Percentiles rank a stretch among this genome's conserved stretches.
phyloP scores from a whole-genome alignment of 2,888 invertebrate species.

The Drosophila atripex region DNA sequence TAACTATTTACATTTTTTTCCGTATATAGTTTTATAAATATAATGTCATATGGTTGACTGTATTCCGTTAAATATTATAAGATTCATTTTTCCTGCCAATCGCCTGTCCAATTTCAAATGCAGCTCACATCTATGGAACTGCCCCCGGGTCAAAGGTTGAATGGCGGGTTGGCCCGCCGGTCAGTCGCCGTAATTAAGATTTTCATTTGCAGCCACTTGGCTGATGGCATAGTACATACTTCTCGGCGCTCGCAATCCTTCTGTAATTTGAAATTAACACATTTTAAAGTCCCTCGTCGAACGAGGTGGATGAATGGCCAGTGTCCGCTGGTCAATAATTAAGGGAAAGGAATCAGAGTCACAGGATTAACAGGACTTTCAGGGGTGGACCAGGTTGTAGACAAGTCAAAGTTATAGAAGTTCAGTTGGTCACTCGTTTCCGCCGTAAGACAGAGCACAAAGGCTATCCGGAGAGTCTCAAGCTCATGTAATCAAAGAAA shows the following conservation, averaged over 20 bases:
- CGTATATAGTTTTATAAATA: background rate
- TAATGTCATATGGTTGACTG: background rate
- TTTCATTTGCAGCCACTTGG: slow-evolving; percentile 41
- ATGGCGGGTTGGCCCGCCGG: slow-evolving; percentile 28
- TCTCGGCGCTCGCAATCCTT: slow-evolving; percentile 46
- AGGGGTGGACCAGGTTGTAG: slow-evolving; percentile 28
- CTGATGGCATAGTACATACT: slow-evolving; percentile 13
- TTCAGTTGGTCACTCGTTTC: slow-evolving; percentile 79
- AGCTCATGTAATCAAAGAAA: slow-evolving; percentile 74
- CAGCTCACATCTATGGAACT: slow-evolving; percentile 41
- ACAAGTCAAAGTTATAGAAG: slow-evolving; percentile 73
- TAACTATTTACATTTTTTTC: background rate
- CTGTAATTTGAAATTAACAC: slow-evolving; percentile 49
- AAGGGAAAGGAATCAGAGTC: slow-evolving; percentile 66
- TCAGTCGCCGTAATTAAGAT: slow-evolving; percentile 42
- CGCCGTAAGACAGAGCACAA: slow-evolving; percentile 72
- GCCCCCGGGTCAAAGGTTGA: slow-evolving; percentile 34
- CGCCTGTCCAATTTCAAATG: slow-evolving; percentile 7
- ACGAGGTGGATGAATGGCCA: slow-evolving; percentile 34
- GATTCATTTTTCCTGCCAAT: background rate
- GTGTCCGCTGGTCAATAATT: slow-evolving; percentile 60
- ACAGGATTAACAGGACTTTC: slow-evolving; percentile 32
- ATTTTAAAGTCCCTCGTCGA: slow-evolving; percentile 38
- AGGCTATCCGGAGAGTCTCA: slow-evolving; percentile 57
- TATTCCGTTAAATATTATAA: background rate